Base-by-base conservation (phyloP, 2,888 invertebrate genomes). In the Catocala sponsa region DNA sequence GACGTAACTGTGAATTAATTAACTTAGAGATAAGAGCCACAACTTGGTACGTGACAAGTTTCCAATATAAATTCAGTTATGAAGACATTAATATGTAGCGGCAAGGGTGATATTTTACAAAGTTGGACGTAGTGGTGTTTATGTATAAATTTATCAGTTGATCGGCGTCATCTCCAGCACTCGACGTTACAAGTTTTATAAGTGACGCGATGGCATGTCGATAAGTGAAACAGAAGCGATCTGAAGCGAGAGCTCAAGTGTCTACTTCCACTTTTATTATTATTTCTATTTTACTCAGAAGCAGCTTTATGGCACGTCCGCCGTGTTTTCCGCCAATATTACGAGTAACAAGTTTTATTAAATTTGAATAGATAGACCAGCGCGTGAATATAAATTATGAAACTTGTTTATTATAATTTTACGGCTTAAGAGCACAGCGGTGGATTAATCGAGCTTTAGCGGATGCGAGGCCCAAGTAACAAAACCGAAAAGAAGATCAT, bases 221-320 rank as follows among this genome's bases (percentile, higher is more conserved):
- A 72, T 67, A 73, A 60, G 53, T 74, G 56, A 38, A 63, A 64
- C 43, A 41, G 15, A 35, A 50, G 57, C 59, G 70, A 73, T 74
- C 67, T 60, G 46, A 48, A 59, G 57, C 35, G 35, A 38, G 35
- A 60, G 53, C 42, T 61, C 13, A 53, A 62, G 49, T 49, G 55
- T 54, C 60, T 51, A 46, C 47, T 58, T 47, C 12, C 35, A 54
- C 32, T 60, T 62, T 55, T 32, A 53, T 33, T 11, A n/a, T 38
- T 25, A 51, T 38, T 49, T 48, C 6, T 43, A 44, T 54, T 49
- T 41, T 35, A 15, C 49, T 56, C 9, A 11, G 44, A 50, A 12
- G 46, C 25, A 32, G 32, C 33, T 58, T 51, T 38, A 55, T 10
- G 47, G 10, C 35, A 53, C 15, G 35, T 33, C 25, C n/a, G n/a